Conservation (phyloP, 1,140 invertebrate genomes). For the Drosophila rhopaloa region DNA sequence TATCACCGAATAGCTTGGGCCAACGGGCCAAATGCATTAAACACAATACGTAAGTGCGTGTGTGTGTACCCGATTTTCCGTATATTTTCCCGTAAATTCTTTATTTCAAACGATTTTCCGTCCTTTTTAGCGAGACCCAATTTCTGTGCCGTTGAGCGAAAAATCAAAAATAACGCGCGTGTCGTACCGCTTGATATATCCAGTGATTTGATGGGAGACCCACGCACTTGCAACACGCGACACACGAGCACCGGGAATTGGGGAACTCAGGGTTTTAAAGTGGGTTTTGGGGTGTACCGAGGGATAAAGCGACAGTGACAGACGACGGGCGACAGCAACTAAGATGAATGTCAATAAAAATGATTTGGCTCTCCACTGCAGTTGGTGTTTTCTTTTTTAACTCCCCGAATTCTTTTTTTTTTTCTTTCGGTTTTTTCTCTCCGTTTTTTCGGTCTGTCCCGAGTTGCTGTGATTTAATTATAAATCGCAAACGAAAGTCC, state of each 20-base stretch:
- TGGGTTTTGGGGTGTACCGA: conserved; percentile 1
- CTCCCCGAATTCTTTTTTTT: not conserved
- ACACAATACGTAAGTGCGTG: conserved; percentile 22
- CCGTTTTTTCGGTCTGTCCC: conserved; percentile 11
- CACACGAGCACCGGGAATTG: conserved; percentile 27
- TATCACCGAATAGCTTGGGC: conserved; percentile 57
- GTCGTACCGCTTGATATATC: conserved; percentile 39
- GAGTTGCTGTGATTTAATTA: conserved; percentile 52
- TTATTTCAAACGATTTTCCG: conserved; percentile 18
- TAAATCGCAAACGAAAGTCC: conserved; percentile 33
- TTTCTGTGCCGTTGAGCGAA: conserved; percentile 56
- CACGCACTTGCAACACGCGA: conserved; percentile 54
- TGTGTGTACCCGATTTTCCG: conserved; percentile 20
- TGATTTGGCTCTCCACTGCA: conserved; percentile 39
- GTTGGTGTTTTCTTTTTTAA: conserved; percentile 8
- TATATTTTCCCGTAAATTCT: conserved; percentile 4
- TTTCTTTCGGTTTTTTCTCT: conserved; percentile 13
- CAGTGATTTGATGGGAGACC: conserved; percentile 30
- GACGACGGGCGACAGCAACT: conserved; percentile 27
- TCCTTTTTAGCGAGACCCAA: conserved; percentile 53
- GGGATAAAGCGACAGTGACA: conserved; percentile 20
- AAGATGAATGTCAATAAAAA: conserved; percentile 53
- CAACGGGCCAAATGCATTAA: conserved; percentile 45
- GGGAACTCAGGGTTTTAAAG: conserved; percentile 5
- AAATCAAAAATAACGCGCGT: conserved; percentile 54